Evolutionary conservation across 2,113 vertebrate species (phyloP).

Genomic region (Cyanoramphus novaezelandiae): DNA sequence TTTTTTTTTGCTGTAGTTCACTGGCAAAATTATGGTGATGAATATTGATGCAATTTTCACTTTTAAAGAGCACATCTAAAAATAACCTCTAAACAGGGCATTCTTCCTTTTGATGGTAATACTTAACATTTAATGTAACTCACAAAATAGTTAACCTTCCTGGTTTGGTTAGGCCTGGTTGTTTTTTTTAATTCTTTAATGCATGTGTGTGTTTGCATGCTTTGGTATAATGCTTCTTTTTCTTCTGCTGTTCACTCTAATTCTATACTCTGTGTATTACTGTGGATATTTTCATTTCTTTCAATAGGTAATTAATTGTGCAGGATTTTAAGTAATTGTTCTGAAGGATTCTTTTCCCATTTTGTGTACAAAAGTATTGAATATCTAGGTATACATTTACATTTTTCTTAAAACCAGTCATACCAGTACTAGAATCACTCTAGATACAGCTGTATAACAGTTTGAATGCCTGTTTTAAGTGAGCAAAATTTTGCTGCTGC

Average conservation of each 20-base stretch:
- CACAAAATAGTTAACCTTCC: not conserved
- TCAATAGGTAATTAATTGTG: not conserved
- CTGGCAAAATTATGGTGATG: not conserved
- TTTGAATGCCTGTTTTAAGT: not conserved
- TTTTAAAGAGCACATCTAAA: not conserved
- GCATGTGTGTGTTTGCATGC: not conserved
- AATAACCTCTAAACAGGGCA: not conserved
- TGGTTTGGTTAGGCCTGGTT: not conserved
- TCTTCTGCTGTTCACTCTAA: not conserved
- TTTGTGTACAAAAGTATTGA: not conserved
- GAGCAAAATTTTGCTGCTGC: not conserved
- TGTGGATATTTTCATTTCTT: not conserved
- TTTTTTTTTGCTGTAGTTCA: not conserved
- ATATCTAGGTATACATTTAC: fast-evolving
- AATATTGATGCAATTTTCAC: not conserved
- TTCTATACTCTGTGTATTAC: not conserved
- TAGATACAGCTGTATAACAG: not conserved
- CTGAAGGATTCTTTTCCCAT: not conserved
- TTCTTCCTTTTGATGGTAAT: not conserved
- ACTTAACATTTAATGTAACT: not conserved
- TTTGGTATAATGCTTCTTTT: not conserved
- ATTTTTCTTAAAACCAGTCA: not conserved
- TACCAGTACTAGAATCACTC: not conserved
- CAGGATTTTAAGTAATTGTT: not conserved
- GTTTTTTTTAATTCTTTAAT: not conserved